Evolutionary conservation across 2,113 vertebrate genomes (phyloP).

Genomic region (Pseudopodoces humilis): DNA sequence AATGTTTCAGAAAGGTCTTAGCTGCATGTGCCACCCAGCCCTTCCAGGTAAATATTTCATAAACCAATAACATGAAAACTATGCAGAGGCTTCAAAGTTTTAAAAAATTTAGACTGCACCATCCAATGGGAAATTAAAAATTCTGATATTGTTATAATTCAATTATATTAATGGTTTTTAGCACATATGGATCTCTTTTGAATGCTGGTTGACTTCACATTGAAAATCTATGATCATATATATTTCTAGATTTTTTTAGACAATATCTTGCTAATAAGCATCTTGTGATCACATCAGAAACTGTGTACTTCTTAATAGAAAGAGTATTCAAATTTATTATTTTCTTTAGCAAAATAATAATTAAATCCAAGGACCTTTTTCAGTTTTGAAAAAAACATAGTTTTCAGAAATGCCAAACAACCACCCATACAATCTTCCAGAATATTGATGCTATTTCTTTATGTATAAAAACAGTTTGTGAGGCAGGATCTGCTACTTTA

Average conservation of each 20-base stretch:
- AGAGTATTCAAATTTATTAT: not conserved
- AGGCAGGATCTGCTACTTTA: not conserved
- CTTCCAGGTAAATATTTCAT: not conserved
- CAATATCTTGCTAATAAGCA: not conserved
- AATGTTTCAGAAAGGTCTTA: not conserved
- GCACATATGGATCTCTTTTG: not conserved
- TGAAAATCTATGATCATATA: not conserved
- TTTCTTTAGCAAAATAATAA: not conserved
- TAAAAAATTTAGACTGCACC: not conserved
- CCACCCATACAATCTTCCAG: not conserved
- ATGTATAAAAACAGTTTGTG: not conserved
- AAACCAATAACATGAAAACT: not conserved
- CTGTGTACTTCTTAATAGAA: not conserved
- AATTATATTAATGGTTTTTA: not conserved
- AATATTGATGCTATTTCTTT: not conserved
- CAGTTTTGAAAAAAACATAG: accelerated
- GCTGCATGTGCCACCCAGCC: accelerated
- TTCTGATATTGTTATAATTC: not conserved
- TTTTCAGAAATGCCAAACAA: not conserved
- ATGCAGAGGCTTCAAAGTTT: not conserved
- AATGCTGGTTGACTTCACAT: not conserved
- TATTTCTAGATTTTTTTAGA: not conserved
- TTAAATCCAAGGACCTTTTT: not conserved
- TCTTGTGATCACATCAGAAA: not conserved
- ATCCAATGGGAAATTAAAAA: not conserved